Evolutionary conservation across 2,888 invertebrate species (phyloP).

Genomic region (Drosophila fungiperda): DNA sequence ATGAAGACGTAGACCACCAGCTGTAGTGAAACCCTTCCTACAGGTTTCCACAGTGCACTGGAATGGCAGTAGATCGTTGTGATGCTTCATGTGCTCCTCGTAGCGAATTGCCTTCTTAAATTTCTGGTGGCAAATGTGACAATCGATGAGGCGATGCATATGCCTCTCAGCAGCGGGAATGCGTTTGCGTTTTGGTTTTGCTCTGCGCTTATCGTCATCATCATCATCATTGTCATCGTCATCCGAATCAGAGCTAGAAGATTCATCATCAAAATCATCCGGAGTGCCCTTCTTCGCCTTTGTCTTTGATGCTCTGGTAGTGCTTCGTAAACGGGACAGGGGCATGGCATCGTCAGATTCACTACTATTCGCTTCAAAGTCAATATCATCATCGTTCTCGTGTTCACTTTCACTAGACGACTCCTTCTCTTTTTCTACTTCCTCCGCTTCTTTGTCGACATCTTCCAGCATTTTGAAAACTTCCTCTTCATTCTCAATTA

Average conservation of each 20-base stretch:
- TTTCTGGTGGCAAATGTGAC: conserved; percentile 82
- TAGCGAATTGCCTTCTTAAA: conserved; percentile 81
- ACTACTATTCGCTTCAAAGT: conserved; percentile 69
- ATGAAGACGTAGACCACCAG: conserved; percentile 77
- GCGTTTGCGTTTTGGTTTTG: conserved; percentile 69
- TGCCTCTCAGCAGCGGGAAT: conserved; percentile 72
- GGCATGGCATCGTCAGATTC: conserved; percentile 78
- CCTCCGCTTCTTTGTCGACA: conserved; percentile 72
- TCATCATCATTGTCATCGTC: conserved; percentile 38
- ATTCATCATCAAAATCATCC: conserved; percentile 47
- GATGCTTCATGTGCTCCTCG: conserved; percentile 82
- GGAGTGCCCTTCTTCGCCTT: conserved; percentile 37
- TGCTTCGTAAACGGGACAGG: conserved; percentile 47
- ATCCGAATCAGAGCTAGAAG: conserved; percentile 56
- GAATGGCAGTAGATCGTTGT: conserved; percentile 82
- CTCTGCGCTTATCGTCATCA: conserved; percentile 30
- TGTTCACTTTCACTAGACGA: conserved; percentile 61
- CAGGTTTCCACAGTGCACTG: conserved; percentile 81
- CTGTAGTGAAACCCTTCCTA: conserved; percentile 81
- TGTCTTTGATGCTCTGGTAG: conserved; percentile 40
- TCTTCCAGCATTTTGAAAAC: conserved; percentile 79
- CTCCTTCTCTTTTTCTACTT: conserved; percentile 45
- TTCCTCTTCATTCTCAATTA: conserved; percentile 78
- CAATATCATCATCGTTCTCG: conserved; percentile 66
- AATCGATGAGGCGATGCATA: conserved; percentile 78